phyloP scores from a whole-genome alignment of 2,797 vertebrate genomes.

The Mormyrops attenuatus region DNA sequence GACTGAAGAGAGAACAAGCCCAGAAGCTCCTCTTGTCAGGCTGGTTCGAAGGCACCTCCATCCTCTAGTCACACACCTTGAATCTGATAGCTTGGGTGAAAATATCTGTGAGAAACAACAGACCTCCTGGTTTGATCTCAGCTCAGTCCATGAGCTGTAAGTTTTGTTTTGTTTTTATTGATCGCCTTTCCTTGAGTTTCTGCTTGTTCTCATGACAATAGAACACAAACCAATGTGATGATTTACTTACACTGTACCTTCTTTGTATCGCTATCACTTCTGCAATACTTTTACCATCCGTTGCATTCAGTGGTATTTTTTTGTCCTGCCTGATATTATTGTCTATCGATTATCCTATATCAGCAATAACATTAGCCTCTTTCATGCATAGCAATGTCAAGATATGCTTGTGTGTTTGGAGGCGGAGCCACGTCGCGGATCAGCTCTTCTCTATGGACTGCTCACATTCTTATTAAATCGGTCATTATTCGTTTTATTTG shows the following conservation, averaged over 20 bases:
- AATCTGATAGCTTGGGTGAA: neutral
- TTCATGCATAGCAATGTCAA: neutral
- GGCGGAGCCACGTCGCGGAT: neutral
- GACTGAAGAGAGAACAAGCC: neutral
- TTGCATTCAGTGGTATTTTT: neutral
- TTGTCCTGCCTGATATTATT: neutral
- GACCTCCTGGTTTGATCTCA: neutral
- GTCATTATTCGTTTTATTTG: neutral
- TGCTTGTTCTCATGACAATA: neutral
- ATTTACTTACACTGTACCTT: neutral
- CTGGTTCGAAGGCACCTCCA: neutral
- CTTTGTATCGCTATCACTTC: neutral
- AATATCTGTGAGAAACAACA: neutral
- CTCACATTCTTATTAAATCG: neutral
- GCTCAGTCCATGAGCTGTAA: neutral
- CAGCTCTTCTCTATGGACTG: neutral
- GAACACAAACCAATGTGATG: neutral
- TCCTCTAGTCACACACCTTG: neutral
- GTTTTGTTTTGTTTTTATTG: neutral
- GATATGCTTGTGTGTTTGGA: neutral
- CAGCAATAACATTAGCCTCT: too few species aligned
- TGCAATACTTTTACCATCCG: neutral
- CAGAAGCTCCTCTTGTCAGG: neutral
- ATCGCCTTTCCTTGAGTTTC: neutral
- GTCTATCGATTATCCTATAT: neutral